Evolutionary conservation across 2,113 vertebrate species (phyloP), one percentile per base, ranked within the genome.

Genomic region (Leucosticte australis): DNA sequence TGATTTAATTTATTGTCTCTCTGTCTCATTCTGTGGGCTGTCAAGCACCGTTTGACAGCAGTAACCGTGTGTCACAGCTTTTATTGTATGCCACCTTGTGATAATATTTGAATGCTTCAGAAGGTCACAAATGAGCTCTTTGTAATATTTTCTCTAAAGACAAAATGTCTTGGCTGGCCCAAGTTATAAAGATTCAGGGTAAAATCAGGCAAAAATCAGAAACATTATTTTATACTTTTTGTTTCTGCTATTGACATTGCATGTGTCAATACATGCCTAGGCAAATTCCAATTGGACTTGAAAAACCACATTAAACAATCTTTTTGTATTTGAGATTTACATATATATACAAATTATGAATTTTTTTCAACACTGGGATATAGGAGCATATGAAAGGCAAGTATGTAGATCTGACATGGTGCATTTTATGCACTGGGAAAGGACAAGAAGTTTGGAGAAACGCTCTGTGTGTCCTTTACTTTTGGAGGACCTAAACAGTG

Each of bases 91-190:
- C 57, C 87, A 63, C 11, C 2, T 64, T 50, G 23, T 30, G 50
- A 59, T 31, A 55, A 41, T 17, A 37, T n/a, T 88, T 94, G 57
- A 50, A 49, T 88, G 80, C 27, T 87, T 80, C 55, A 59, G 79
- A 76, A 84, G 39, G 68, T 90, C 76, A 59, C 63, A 94, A 65
- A 57, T 69, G 44, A 96, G 35, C 22, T 63, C 69, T 59, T 81
- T 74, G 84, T 80, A 74, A 26, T 18, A 35, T 94, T 52, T 91
- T 87, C 88, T 88, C 26, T 73, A 78, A 89, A 85, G 91, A 1
- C 26, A 89, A 76, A 85, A 63, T 49, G 53, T 60, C 83, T 97
- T 97, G 95, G 76, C 94, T 76, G 71, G 87, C 39, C 63, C 65
- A 91, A 94, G 86, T 91, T 57, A 47, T 63, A 87, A 79, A 74